Evolutionary conservation across 1,140 invertebrate species (phyloP), one percentile per base, ranked within the genome.

Genomic region (Tetraneura akinire): DNA sequence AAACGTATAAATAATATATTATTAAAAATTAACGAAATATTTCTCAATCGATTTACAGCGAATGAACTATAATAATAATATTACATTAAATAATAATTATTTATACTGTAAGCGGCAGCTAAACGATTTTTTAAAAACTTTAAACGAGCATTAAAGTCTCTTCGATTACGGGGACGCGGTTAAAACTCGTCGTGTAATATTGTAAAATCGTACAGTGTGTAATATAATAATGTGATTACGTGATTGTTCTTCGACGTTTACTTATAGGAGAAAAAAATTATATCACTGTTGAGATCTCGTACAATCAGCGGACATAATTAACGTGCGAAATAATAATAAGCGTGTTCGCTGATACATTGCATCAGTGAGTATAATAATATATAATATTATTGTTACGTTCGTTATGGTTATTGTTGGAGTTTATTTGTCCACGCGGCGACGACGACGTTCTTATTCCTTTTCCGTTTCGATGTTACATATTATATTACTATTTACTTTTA

Each of bases 271-370:
- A 55, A 21, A 53, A 66, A 66, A 66, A 66, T n/a, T n/a, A n/a
- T n/a, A 6, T 42, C 1, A 68, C 42, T 32, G n/a, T 45, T 68
- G 21, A 55, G 49, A 74, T 74, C 51, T 57, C 55, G n/a, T n/a
- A 71, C 68, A 71, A 49, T 51, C 47, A 23, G 70, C 32, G 70
- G 70, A 55, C 32, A 74, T 55, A 47, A 55, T 74, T 55, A 74
- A 55, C 26, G 71, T 53, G 51, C 37, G 51, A 55, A 53, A 74
- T 68, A 45, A 74, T 68, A 45, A 68, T 45, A 37, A 23, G 32
- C 21, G 21, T 23, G 37, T 62, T 62, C 60, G 32, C 11, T 45
- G 42, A 42, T 21, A 37, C 26, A 47, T 49, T 49, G 18, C 4
- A 74, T 10, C n/a, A n/a, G n/a, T n/a, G n/a, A n/a, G n/a, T n/a